These are phyloP conservation scores for Harpalus rubripes DNA, from an alignment of 2,888 invertebrate species.

Conservation along the genomic window DNA sequence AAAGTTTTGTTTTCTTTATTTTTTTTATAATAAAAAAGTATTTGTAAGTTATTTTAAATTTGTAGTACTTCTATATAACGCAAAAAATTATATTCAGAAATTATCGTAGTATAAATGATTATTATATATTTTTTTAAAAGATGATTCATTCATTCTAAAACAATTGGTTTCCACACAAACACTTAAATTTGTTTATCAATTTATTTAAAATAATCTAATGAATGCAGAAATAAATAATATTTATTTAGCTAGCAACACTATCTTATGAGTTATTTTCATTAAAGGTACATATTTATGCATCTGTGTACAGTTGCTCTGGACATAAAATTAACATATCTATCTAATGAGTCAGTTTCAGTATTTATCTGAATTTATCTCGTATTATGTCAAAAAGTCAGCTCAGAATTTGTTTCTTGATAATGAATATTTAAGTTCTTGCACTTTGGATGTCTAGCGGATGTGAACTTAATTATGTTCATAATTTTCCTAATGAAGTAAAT, in stretches of 20 bases:
- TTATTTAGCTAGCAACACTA: not conserved
- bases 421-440: conserved; percentile 50
- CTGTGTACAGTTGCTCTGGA: conserved; percentile 2
- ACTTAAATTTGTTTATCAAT: no score
- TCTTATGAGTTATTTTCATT: not conserved
- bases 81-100: not conserved
- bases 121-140: not conserved
- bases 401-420: conserved; percentile 52
- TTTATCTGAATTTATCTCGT: conserved; percentile 38
- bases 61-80: not conserved
- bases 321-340: conserved; percentile 24
- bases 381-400: conserved; percentile 51
- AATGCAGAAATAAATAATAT: not conserved
- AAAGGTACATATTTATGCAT: conserved; percentile 1
- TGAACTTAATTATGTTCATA: conserved; percentile 8
- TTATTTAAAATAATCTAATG: not conserved
- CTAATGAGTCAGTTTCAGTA: conserved; percentile 32
- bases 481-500: conserved; percentile 27
- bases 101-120: not conserved
- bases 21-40: not conserved
- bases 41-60: not conserved
- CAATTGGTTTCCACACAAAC: no score
- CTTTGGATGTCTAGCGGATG: conserved; percentile 62
- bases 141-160: not conserved
- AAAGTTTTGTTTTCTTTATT: no score